phyloP scores from a whole-genome alignment of 2,797 vertebrate genomes.

The Chelon labrosus region DNA sequence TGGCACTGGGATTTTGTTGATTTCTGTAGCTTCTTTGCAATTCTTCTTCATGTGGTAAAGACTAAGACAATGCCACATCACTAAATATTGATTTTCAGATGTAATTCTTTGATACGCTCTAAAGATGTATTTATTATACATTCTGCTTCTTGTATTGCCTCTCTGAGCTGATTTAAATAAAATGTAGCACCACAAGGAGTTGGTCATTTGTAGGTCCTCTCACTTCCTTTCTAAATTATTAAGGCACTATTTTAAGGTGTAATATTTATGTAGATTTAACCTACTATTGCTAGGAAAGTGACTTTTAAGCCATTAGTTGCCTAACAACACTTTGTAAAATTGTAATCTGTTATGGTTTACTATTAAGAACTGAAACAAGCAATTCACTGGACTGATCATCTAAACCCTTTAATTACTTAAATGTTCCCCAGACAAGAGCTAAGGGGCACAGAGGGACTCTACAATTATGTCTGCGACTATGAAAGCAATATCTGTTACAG shows the following conservation, averaged over 20 bases:
- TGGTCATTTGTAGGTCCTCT: conserved; percentile 7
- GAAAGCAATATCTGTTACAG: conserved; percentile 33
- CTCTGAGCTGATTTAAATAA: background rate
- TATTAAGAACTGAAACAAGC: background rate
- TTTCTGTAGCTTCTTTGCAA: background rate
- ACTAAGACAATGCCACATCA: background rate
- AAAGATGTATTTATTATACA: background rate
- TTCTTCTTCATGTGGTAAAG: background rate
- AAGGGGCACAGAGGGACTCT: background rate
- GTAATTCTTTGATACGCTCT: background rate
- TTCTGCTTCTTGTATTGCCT: background rate
- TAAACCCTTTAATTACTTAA: background rate
- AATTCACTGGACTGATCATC: background rate
- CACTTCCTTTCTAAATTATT: background rate
- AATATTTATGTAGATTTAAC: background rate
- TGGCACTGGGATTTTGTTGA: background rate
- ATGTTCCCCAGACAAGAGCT: background rate
- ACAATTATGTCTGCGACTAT: conserved; percentile 11
- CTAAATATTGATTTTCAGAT: background rate
- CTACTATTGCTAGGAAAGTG: background rate
- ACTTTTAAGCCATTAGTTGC: background rate
- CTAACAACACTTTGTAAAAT: background rate
- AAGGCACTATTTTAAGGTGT: background rate
- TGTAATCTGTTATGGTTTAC: background rate
- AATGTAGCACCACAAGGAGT: background rate